Percentiles rank a stretch among this genome's conserved stretches.
These are phyloP conservation scores for Onychostoma macrolepis DNA, from an alignment of 2,113 vertebrate species.

Conservation along the genomic window DNA sequence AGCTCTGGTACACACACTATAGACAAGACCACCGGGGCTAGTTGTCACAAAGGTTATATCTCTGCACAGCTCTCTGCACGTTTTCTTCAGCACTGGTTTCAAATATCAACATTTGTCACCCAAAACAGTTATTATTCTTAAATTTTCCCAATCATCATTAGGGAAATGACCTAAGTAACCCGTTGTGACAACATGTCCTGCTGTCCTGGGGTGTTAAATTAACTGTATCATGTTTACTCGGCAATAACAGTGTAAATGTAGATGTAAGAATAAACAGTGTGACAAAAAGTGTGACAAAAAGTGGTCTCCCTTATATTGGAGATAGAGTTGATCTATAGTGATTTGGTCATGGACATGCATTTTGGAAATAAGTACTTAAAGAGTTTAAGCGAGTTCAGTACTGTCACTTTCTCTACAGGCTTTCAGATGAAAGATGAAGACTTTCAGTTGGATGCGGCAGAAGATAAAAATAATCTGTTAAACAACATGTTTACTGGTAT, in stretches of 20 bases:
- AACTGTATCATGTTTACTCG: background rate
- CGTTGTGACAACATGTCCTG: background rate
- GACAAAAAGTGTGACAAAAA: background rate
- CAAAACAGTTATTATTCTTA: background rate
- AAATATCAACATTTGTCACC: background rate
- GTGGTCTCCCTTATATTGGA: background rate
- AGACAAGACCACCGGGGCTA: background rate
- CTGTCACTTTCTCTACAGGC: constrained; percentile 35
- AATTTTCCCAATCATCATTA: background rate
- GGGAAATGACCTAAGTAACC: background rate
- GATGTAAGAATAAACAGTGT: background rate
- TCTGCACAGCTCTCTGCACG: too few relatives aligned
- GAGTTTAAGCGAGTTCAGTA: background rate
- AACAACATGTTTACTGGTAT: constrained; percentile 62
- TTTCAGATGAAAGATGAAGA: constrained; percentile 64
- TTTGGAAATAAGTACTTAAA: background rate
- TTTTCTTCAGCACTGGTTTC: background rate
- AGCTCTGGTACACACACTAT: constrained; percentile 77
- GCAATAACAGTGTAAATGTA: background rate
- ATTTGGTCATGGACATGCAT: background rate
- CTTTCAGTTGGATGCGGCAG: constrained; percentile 56
- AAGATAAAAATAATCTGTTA: constrained; percentile 59
- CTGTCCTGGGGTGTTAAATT: background rate
- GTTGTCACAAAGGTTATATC: background rate
- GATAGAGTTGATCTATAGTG: background rate